Evolutionary conservation across 2,797 vertebrate species (phyloP), one percentile per base, ranked within the genome.

Genomic region (Decapterus maruadsi): DNA sequence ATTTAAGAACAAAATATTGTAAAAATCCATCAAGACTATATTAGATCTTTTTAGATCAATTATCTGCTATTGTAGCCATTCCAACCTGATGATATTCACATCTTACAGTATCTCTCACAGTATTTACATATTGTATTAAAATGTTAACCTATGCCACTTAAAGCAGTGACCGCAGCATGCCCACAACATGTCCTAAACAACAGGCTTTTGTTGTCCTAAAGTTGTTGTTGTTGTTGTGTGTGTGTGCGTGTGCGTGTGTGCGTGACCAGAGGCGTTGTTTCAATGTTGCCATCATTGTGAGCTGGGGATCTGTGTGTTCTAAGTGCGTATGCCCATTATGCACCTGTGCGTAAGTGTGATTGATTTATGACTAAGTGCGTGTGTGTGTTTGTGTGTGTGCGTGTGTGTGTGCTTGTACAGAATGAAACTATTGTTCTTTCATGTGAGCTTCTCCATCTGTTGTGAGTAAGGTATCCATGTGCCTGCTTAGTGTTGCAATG

Each of bases 101-200:
- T 42, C 82, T 71, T 59, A 83, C 62, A 22, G 43, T 76, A 54
- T 85, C 78, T 76, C 75, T 83, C 70, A 82, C 83, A 63, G 64
- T 90, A 91, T 88, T 84, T 83, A 86, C 80, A 84, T 72, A 78
- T 82, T 67, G 85, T 91, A 87, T 80, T 75, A 34, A 80, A 85
- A 89, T 86, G 81, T 88, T 85, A 84, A 86, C 82, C 77, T 72
- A 38, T 65, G 48, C 84, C 88, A 88, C 85, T 75, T 81, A 71
- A 75, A 87, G 62, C 76, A 81, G 78, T 72, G 58, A 89, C 77
- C 83, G 82, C 90, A 90, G 93, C 92, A 95, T 95, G 93, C 75
- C 82, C 77, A 78, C 62, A 3, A 83, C 76, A 74, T 51, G 62
- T 78, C 77, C 74, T 83, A 75, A 83, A 77, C 81, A 68, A 75